Evolutionary conservation across 23 tunicate genomes (phyloP).

Genomic region (Halocynthia roretzi): DNA sequence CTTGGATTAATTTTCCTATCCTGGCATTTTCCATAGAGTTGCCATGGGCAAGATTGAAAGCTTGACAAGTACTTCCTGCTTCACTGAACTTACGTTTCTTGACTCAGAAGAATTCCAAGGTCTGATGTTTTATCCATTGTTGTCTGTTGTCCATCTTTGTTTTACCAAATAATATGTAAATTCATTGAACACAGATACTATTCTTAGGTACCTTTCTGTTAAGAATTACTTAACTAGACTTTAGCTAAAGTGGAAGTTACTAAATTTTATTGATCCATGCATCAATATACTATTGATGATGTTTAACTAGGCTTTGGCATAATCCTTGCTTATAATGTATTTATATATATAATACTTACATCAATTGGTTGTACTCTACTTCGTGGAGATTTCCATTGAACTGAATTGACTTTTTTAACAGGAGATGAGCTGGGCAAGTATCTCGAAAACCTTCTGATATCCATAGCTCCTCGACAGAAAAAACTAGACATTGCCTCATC

Average conservation of each 20-base stretch:
- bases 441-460: background rate
- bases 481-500: conserved; percentile 1
- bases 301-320: too few species aligned
- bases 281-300: too few species aligned
- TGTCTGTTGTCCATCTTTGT: conserved; percentile 13
- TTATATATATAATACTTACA: too few species aligned
- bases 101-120: conserved; percentile 34
- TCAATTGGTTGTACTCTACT: too few species aligned
- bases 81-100: conserved; percentile 56
- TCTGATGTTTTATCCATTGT: background rate
- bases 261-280: too few species aligned
- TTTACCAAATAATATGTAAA: background rate
- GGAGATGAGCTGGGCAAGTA: background rate
- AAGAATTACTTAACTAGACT: too few species aligned
- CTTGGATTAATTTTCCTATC: too few species aligned
- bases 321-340: too few species aligned
- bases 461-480: background rate
- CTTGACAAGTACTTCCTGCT: conserved; percentile 69
- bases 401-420: background rate
- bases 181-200: background rate
- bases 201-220: too few species aligned
- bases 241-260: too few species aligned
- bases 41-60: conserved; percentile 42
- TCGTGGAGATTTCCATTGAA: too few species aligned
- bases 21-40: conserved; percentile 40